Percentiles rank a stretch among this genome's conserved stretches.
Evolutionary conservation across 2,113 vertebrate species (phyloP).

Genomic region (Arvicanthis niloticus): DNA sequence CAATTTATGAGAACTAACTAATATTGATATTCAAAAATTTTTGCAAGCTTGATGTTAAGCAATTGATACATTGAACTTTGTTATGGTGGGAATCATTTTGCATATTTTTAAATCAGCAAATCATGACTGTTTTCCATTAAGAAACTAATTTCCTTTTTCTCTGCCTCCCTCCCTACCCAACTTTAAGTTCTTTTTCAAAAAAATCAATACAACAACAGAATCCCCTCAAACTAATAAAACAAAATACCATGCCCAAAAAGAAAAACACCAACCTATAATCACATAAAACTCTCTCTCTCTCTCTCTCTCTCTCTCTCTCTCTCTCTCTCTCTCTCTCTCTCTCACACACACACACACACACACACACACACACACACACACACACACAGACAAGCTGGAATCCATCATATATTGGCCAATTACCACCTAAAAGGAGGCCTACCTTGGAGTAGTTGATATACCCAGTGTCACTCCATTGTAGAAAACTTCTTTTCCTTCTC

Average conservation of each 20-base stretch:
- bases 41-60: not conserved
- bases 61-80: not conserved
- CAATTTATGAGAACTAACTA: not conserved
- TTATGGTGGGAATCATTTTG: not conserved
- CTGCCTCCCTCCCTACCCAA: not conserved
- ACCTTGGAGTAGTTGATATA: not conserved
- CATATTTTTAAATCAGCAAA: constrained; percentile 20
- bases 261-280: not conserved
- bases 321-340: too few species aligned
- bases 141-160: not conserved
- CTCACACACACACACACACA: too few species aligned
- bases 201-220: not conserved
- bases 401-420: not conserved
- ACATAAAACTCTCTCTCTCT: not conserved
- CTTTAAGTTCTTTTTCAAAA: not conserved
- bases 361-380: not conserved
- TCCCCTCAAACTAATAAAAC: not conserved
- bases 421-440: not conserved
- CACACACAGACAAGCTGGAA: not conserved
- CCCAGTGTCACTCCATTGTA: not conserved
- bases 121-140: not conserved
- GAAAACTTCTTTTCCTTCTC: not conserved
- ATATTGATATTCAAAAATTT: not conserved
- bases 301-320: not conserved
- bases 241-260: not conserved